Evolutionary conservation across 2,888 invertebrate species (phyloP), one percentile per base, ranked within the genome.

Genomic region (Oscheius sp.): DNA sequence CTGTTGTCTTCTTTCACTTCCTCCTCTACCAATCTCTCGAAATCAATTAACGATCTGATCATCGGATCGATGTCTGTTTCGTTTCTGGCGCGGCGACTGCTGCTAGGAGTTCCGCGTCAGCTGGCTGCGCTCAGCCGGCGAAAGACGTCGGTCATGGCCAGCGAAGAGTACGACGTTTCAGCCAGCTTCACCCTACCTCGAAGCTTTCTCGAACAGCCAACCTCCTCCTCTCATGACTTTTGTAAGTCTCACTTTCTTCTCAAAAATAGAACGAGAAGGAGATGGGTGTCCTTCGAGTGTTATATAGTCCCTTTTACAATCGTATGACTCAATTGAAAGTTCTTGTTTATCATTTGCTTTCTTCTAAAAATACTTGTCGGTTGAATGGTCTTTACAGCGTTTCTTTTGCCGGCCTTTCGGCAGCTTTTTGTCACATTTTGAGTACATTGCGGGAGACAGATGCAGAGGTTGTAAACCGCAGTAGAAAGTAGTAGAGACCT

Each of bases 231-330:
- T 24, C 26, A 41, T 8, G 59, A 59, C 26, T 59, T 59, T 41
- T 59, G 59, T 59, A 44, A 59, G 59, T 59, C 22, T 22, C 45
- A n/a, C n/a, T n/a, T n/a, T n/a, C n/a, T n/a, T n/a, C n/a, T n/a
- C n/a, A n/a, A n/a, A n/a, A n/a, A n/a, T n/a, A n/a, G n/a, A n/a
- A n/a, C n/a, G n/a, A n/a, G n/a, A n/a, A n/a, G n/a, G n/a, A n/a
- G n/a, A n/a, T n/a, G n/a, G n/a, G n/a, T n/a, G n/a, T n/a, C n/a
- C n/a, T n/a, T n/a, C n/a, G n/a, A n/a, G n/a, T n/a, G n/a, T n/a
- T n/a, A n/a, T n/a, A n/a, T n/a, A n/a, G n/a, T n/a, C n/a, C n/a
- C n/a, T n/a, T n/a, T n/a, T n/a, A n/a, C n/a, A n/a, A n/a, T n/a
- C n/a, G n/a, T n/a, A 36, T 9, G 36, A 36, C 8, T 8, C 45